A percentile compares a stretch with the other conserved stretches of the same genome.
phyloP scores from a whole-genome alignment of 2,797 vertebrate genomes.

The Gymnocypris eckloni region DNA sequence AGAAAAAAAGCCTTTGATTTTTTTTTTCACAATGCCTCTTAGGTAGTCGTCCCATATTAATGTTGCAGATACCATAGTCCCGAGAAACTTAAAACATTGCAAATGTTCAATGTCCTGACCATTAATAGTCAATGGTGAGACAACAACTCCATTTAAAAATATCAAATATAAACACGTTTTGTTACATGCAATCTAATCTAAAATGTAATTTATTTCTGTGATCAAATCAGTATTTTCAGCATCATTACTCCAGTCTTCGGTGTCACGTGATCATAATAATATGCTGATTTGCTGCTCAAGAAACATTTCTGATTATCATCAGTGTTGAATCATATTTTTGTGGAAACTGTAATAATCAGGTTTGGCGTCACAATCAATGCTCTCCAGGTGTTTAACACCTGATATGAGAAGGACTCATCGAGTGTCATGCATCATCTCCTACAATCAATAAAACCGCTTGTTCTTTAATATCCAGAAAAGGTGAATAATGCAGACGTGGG shows the following conservation, averaged over 20 bases:
- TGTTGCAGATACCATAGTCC: no score
- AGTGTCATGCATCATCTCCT: background rate
- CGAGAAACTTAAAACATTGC: no score
- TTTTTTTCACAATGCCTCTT: no score
- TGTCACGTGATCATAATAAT: background rate
- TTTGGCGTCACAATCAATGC: background rate
- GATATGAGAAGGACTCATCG: background rate
- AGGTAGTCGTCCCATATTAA: no score
- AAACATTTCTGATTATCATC: background rate
- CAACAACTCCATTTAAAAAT: no score
- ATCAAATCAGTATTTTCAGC: background rate
- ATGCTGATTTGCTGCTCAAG: background rate
- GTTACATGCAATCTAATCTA: background rate
- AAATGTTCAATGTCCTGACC: no score
- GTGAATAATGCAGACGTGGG: background rate
- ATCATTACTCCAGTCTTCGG: background rate
- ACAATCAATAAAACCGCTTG: background rate
- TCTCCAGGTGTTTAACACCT: conserved; percentile 5
- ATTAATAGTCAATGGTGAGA: no score
- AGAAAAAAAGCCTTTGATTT: no score
- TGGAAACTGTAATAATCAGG: background rate
- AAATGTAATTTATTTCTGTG: background rate
- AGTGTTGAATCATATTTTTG: background rate
- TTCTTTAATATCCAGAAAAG: background rate
- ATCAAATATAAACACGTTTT: background rate